Base-by-base conservation (phyloP, 1,140 invertebrate genomes). In the Odontomachus brunneus region DNA sequence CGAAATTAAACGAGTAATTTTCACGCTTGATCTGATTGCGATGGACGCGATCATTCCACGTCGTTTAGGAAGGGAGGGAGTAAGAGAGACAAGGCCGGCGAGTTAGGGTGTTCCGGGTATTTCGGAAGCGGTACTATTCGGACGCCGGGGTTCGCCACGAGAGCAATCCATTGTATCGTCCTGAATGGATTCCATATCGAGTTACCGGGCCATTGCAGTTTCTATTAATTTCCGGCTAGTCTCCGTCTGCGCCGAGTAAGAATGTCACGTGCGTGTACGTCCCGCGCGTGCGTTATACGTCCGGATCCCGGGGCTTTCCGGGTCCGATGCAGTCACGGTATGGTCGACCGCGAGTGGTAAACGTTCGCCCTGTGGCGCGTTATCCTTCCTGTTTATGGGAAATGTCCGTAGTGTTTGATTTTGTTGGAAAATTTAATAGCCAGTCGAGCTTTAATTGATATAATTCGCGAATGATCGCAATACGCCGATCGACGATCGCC, bases 201-300 rank as follows among this genome's bases (percentile, higher is more conserved):
- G 74, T 67, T 78, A 78, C 49, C 74, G 63, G 62, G 22, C 62
- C 22, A 78, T 69, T 78, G 75, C 63, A 57, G 63, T 78, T 69
- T 78, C 75, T 78, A 57, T 53, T 78, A 78, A 78, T 78, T 78
- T 78, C 75, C 75, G 75, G 75, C 17, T 33, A 15, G 51, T 53
- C 26, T 78, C 49, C 49, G 49, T 55, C 17, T 55, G 19, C 19
- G 29, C 9, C 29, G 62, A 26, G 11, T 67, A 78, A 78, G 75
- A 78, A 78, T 78, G 22, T 5, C 63, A 55, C 15, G 33, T 44
- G 74, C 48, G 63, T 38, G 14, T 33, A 65, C 38, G 22, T 53
- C 49, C 33, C 49, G 5, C 26, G 15, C 74, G 72, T 48, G 9
- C 29, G 29, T 33, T 5, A 2, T 63, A 17, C n/a, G 29, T 76